Conservation (phyloP, 2,888 invertebrate genomes). For the Adelognathus sp. region DNA sequence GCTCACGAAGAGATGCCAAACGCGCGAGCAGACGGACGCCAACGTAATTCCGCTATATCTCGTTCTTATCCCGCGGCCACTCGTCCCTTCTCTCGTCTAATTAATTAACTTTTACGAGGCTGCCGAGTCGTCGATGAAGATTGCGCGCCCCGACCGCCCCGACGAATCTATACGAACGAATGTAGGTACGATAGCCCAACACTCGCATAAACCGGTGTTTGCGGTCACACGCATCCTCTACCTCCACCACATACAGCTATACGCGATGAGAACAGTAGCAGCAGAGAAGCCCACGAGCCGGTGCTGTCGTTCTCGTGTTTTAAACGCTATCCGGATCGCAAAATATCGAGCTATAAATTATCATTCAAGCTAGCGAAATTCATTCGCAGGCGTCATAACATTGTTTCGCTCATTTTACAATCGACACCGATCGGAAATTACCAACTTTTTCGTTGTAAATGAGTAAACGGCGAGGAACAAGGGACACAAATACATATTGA, state of each 20-base stretch:
- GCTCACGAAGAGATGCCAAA: conserved; percentile 39
- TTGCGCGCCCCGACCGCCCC: conserved; percentile 61
- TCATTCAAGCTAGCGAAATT: no score
- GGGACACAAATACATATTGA: no score
- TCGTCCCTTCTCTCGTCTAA: conserved; percentile 67
- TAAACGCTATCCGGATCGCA: neutral
- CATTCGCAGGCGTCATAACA: no score
- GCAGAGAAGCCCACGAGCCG: neutral
- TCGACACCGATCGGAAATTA: no score
- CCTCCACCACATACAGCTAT: conserved; percentile 17
- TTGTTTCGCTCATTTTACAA: no score
- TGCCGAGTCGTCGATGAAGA: conserved; percentile 67
- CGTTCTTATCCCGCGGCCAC: conserved; percentile 63
- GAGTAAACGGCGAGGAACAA: no score
- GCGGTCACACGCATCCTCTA: conserved; percentile 58
- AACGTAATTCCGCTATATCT: conserved; percentile 65
- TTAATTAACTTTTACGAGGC: conserved; percentile 70
- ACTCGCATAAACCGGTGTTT: conserved; percentile 62
- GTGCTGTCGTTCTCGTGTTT: neutral
- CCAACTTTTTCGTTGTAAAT: no score
- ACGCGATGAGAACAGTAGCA: conserved; percentile 2
- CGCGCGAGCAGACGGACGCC: conserved; percentile 57
- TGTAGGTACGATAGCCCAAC: conserved; percentile 52
- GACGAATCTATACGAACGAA: conserved; percentile 58
- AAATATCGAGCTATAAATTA: neutral